Conservation (phyloP, 1,140 invertebrate genomes). For the Atta cephalotes region DNA sequence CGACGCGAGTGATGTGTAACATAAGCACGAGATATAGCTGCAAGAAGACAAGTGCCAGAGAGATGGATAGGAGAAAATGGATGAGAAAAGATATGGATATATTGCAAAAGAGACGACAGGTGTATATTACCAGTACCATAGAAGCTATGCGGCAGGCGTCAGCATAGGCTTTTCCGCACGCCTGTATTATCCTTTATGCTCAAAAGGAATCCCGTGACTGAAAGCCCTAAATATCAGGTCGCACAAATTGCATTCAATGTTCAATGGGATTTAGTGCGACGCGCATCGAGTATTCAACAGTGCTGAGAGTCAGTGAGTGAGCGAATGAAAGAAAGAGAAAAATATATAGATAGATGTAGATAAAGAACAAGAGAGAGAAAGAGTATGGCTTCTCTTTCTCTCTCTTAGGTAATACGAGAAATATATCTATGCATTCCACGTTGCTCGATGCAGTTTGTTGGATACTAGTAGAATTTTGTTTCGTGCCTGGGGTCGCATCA, state of each 20-base stretch:
- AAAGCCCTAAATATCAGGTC: slow-evolving; percentile 60
- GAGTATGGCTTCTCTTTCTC: not conserved
- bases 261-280: slow-evolving; percentile 56
- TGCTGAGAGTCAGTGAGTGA: not conserved
- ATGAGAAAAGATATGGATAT: slow-evolving; percentile 56
- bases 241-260: slow-evolving; percentile 57
- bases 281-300: slow-evolving; percentile 40
- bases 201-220: slow-evolving; percentile 44
- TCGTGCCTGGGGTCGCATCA: slow-evolving; percentile 16
- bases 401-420: slow-evolving; percentile 41
- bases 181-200: slow-evolving; percentile 39
- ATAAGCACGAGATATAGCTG: slow-evolving; percentile 38
- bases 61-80: slow-evolving; percentile 51
- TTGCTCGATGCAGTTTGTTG: slow-evolving; percentile 34
- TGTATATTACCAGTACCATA: not conserved
- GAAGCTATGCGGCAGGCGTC: slow-evolving; percentile 21
- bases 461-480: slow-evolving; percentile 46
- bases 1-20: slow-evolving; percentile 41
- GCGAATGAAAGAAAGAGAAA: not conserved
- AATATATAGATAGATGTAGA: too few species aligned
- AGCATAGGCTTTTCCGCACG: slow-evolving; percentile 35
- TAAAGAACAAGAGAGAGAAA: not conserved
- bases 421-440: slow-evolving; percentile 46
- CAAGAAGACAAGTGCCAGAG: slow-evolving; percentile 31
- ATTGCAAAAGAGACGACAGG: slow-evolving; percentile 35